Base-by-base conservation (phyloP, 2,888 invertebrate species). In the Eupeodes luniger region DNA sequence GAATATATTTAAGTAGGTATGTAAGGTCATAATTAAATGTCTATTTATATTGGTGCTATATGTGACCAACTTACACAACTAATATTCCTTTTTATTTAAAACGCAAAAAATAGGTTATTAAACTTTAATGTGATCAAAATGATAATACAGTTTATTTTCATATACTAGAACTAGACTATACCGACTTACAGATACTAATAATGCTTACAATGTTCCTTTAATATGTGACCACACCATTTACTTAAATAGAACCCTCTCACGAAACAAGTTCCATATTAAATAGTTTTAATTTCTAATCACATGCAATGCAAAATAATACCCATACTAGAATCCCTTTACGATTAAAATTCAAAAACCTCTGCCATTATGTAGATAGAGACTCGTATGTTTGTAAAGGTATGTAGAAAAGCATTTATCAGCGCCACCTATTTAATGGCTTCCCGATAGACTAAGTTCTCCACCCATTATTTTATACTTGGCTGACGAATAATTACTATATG, bases 401-500 rank as follows among this genome's bases (percentile, higher is more conserved):
- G 59, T 19, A 59, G 67, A 81, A 62, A 77, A 84, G 84, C 74
- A 84, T 87, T 88, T 88, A 88, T 84, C 84, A 81, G 74, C 72
- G 81, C 81, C 84, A 85, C 88, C 84, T 85, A 78, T 81, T 84
- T 81, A 81, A 88, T 85, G 67, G 81, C 51, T 81, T 84, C 80
- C 81, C 88, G 69, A 88, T 78, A 81, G 85, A 62, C 77, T 47
- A 72, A 81, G 81, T 85, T 78, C 81, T 78, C 81, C 85, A 69
- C 77, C 84, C 72, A 80, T 77, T 64, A 55, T 44, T 77, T 69
- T 55, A 53, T 62, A 51, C 80, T 76, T 87, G 78, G 80, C 83
- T 84, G 77, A 84, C 88, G 84, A 81, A 84, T 88, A 84, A 88
- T 85, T 88, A 85, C 81, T 75, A 64, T 49, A 67, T 81, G 79